phyloP scores from a whole-genome alignment of 2,888 invertebrate species.

The Polymixis lichenea region DNA sequence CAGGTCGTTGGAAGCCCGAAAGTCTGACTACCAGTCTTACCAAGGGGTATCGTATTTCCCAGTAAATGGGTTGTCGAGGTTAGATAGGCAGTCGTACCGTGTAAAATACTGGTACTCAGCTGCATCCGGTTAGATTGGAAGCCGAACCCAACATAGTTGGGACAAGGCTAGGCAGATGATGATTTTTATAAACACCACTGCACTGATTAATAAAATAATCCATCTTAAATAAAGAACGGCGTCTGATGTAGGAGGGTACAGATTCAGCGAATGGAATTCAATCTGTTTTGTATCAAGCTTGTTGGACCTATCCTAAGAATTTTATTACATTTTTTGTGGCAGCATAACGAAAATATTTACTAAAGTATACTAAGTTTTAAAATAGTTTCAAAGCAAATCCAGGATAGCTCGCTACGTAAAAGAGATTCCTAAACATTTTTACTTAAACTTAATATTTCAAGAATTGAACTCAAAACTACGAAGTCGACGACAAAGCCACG shows the following conservation, averaged over 20 bases:
- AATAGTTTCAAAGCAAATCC: neutral
- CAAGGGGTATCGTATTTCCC: too few species aligned
- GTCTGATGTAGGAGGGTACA: too few species aligned
- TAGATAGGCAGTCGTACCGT: too few species aligned
- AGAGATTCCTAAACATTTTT: slow-evolving; percentile 35
- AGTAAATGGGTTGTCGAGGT: too few species aligned
- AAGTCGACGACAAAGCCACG: slow-evolving; percentile 49
- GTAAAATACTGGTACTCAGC: too few species aligned
- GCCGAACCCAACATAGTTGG: too few species aligned
- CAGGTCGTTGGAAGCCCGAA: too few species aligned
- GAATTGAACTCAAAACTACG: slow-evolving; percentile 50
- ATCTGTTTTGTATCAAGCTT: slow-evolving; percentile 1
- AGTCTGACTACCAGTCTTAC: too few species aligned
- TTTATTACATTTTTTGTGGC: neutral
- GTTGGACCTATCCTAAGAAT: neutral
- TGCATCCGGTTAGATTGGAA: too few species aligned
- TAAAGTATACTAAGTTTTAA: slow-evolving; percentile 4
- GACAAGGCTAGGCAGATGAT: too few species aligned
- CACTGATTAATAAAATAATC: neutral
- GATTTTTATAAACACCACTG: too few species aligned
- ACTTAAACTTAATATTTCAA: slow-evolving; percentile 46
- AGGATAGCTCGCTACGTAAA: neutral
- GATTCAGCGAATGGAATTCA: slow-evolving; percentile 2
- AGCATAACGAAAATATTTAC: neutral
- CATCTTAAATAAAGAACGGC: neutral